These are phyloP conservation scores for Tenthredo amoena DNA, from an alignment of 2,888 invertebrate species.

Conservation along the genomic window DNA sequence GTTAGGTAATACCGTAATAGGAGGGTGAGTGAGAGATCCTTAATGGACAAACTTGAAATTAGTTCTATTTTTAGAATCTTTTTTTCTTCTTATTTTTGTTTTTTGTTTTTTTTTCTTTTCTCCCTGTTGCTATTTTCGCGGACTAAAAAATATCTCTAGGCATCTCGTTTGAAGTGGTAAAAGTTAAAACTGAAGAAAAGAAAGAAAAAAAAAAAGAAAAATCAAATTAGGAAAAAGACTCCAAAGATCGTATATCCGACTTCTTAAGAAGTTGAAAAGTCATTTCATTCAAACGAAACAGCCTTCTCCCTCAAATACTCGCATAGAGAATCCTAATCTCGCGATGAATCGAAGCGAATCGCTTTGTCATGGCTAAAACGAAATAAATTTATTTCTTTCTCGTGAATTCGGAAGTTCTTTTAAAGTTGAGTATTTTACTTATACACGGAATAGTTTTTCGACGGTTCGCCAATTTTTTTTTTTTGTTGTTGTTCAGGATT, in stretches of 20 bases:
- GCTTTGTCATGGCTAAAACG: not conserved
- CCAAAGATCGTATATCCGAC: constrained; percentile 15
- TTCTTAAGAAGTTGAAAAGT: not conserved
- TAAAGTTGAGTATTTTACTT: not conserved
- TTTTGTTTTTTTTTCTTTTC: not conserved
- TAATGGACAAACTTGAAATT: constrained; percentile 55
- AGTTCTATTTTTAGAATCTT: constrained; percentile 46
- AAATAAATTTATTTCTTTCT: constrained; percentile 7
- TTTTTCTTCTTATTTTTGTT: constrained; percentile 48
- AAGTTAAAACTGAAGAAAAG: constrained; percentile 20
- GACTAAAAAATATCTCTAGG: not conserved
- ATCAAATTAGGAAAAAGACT: constrained; percentile 40
- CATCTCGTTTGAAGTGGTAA: not conserved
- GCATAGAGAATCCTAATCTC: not conserved
- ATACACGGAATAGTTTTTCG: not conserved
- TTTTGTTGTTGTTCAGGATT: not conserved
- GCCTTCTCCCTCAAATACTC: not conserved
- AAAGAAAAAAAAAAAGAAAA: constrained; percentile 38
- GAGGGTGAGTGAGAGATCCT: not conserved
- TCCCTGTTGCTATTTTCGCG: constrained; percentile 45
- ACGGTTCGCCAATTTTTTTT: not conserved
- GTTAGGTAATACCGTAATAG: constrained; percentile 25
- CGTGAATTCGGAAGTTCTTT: not conserved
- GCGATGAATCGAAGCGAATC: not conserved
- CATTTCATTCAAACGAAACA: not conserved